These are phyloP conservation scores for Conus betulinus DNA, from an alignment of 1,140 invertebrate species.

Conservation along the genomic window DNA sequence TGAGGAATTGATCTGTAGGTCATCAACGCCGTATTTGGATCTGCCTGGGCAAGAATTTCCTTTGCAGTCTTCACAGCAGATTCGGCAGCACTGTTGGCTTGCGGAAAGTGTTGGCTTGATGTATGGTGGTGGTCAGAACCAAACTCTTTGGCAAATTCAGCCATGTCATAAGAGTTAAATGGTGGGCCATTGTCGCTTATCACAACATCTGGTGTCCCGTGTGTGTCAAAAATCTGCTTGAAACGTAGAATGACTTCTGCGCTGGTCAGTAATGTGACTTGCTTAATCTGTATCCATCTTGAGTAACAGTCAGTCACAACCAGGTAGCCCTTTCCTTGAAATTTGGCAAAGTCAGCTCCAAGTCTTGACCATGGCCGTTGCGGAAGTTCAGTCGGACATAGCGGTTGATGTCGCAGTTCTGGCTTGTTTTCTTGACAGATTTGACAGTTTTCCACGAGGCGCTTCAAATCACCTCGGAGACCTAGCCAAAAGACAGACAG, in stretches of 20 bases:
- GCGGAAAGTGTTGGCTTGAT: too few species aligned
- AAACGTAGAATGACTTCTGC: too few species aligned
- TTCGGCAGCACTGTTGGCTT: too few species aligned
- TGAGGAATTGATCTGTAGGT: too few species aligned
- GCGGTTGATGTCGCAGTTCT: neutral
- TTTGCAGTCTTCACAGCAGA: too few species aligned
- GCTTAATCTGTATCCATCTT: neutral
- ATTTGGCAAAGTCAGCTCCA: neutral
- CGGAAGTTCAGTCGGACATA: neutral
- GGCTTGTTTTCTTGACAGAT: neutral
- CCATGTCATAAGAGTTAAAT: constrained; percentile 73
- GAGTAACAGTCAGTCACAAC: neutral
- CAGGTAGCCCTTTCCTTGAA: neutral
- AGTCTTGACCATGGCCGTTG: neutral
- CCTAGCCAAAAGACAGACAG: neutral
- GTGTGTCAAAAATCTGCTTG: neutral
- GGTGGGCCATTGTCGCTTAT: constrained; percentile 75
- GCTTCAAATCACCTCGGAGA: neutral
- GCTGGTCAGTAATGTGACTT: constrained; percentile 28
- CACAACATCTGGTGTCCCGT: constrained; percentile 54
- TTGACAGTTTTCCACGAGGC: neutral
- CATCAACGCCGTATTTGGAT: too few species aligned
- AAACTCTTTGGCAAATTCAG: constrained; percentile 71
- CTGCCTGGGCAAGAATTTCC: too few species aligned
- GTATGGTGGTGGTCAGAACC: constrained; percentile 60